phyloP scores from a whole-genome alignment of 2,113 vertebrate species.

The Bos taurus region DNA sequence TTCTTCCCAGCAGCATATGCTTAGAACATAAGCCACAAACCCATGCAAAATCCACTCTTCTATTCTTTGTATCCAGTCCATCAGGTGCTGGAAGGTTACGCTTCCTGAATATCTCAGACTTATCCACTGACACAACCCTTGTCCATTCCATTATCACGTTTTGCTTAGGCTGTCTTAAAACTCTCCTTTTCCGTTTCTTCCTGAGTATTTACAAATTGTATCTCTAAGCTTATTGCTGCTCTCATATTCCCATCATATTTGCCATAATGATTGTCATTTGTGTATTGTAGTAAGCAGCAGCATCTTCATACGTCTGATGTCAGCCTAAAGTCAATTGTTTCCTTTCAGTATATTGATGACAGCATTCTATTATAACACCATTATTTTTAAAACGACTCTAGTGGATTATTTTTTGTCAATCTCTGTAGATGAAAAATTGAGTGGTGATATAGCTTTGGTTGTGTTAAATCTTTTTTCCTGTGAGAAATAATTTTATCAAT shows the following conservation, averaged over 20 bases:
- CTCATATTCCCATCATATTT: not conserved
- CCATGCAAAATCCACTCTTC: not conserved
- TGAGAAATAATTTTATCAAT: not conserved
- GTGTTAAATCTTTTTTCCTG: not conserved
- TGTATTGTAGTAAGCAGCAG: fast-evolving
- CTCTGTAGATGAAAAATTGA: not conserved
- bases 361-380: not conserved
- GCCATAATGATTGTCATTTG: fast-evolving
- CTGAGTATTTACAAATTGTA: not conserved
- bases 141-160: not conserved
- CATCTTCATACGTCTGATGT: not conserved
- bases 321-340: not conserved
- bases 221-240: not conserved
- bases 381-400: not conserved
- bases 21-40: not conserved
- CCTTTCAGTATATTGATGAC: not conserved
- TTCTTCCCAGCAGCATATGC: not conserved
- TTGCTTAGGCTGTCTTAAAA: not conserved
- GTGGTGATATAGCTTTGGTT: not conserved
- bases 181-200: not conserved
- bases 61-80: not conserved
- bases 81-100: not conserved
- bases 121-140: not conserved
- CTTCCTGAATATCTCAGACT: not conserved
- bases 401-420: not conserved